These are phyloP conservation scores for Coelopa pilipes DNA, from an alignment of 2,888 invertebrate species.

Conservation along the genomic window DNA sequence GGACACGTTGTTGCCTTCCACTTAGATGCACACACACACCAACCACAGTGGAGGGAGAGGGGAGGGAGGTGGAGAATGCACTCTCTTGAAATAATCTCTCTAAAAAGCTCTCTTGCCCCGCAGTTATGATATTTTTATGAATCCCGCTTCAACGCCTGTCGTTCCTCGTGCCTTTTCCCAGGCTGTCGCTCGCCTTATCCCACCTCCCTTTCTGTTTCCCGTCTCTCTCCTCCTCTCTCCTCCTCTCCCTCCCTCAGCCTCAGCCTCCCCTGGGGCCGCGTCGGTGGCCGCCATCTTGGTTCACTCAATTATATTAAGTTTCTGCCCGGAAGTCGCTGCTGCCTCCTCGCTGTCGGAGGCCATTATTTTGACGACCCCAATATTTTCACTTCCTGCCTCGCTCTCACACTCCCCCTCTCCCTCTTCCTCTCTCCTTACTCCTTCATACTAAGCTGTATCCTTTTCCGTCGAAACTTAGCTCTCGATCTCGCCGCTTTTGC, in stretches of 20 bases:
- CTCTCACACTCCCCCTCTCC: background rate
- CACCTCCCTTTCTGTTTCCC: background rate
- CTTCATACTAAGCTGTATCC: background rate
- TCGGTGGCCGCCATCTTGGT: background rate
- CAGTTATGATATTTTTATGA: constrained; percentile 9
- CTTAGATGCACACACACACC: background rate
- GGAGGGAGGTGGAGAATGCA: background rate
- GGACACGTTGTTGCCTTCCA: background rate
- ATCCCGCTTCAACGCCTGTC: too few species aligned
- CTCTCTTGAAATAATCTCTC: constrained; percentile 18
- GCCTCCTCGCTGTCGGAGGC: constrained; percentile 15
- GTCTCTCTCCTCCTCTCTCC: background rate
- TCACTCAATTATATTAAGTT: constrained; percentile 20
- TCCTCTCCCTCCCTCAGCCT: background rate
- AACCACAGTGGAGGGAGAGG: background rate
- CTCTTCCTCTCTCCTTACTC: too few species aligned
- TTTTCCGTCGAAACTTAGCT: background rate
- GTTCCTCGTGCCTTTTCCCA: background rate
- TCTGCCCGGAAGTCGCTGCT: constrained; percentile 4
- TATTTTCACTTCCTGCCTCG: background rate
- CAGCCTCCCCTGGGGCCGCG: too few species aligned
- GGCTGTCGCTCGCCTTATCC: background rate
- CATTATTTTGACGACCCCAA: constrained; percentile 7
- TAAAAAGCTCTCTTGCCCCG: background rate
- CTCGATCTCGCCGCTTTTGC: background rate